Percentiles rank a stretch among this genome's conserved stretches.
Evolutionary conservation across 1,140 invertebrate genomes (phyloP).

Genomic region (Orius insidiosus): DNA sequence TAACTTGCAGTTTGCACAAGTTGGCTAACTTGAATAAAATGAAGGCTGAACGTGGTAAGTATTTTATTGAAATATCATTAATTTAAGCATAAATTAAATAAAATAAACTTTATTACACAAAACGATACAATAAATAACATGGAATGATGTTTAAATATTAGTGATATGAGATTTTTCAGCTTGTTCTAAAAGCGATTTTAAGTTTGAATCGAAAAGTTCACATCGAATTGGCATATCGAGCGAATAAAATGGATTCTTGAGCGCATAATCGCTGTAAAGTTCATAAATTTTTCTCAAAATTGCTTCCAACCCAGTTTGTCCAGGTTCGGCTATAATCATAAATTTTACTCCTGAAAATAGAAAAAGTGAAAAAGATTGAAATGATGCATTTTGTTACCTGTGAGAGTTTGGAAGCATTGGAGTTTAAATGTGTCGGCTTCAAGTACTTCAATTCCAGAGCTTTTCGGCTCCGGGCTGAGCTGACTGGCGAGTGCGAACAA

Average conservation of each 20-base stretch:
- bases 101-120: background rate
- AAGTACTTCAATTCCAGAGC: constrained; percentile 88
- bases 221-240: constrained; percentile 98
- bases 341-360: constrained; percentile 76
- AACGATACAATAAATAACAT: background rate
- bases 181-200: constrained; percentile 72
- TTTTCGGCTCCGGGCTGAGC: constrained; percentile 83
- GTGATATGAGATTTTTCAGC: constrained; percentile 65
- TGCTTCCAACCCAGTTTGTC: constrained; percentile 66
- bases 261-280: constrained; percentile 90
- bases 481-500: constrained; percentile 95
- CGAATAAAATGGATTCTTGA: constrained; percentile 99
- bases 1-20: no score
- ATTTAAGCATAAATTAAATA: background rate
- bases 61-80: no score
- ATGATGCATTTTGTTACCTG: constrained; percentile 38
- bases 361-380: background rate
- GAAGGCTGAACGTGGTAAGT: no score
- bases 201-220: constrained; percentile 86
- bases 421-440: constrained; percentile 94
- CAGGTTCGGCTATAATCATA: constrained; percentile 79
- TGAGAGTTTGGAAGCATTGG: constrained; percentile 94
- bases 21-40: no score
- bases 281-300: constrained; percentile 91
- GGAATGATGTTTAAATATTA: constrained; percentile 32